Percentiles rank a stretch among this genome's conserved stretches.
phyloP scores from a whole-genome alignment of 2,888 invertebrate genomes.

The Nymphalis urticae region DNA sequence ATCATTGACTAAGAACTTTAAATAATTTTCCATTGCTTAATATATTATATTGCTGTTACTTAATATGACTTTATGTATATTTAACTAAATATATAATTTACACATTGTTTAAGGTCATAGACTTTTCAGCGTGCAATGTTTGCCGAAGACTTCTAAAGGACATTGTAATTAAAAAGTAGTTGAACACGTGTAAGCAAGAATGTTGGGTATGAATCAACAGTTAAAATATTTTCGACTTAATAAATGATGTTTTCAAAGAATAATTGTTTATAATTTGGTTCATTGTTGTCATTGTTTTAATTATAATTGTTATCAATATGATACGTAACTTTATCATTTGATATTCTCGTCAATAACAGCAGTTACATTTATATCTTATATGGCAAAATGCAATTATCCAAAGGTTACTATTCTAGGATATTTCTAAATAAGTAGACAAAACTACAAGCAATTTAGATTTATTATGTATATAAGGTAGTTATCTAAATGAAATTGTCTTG shows the following conservation, averaged over 20 bases:
- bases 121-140: conserved; percentile 1
- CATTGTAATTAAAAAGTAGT: conserved; percentile 10
- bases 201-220: too few species aligned
- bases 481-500: conserved; percentile 13
- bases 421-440: neutral
- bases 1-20: too few species aligned
- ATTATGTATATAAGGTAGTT: neutral
- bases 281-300: neutral
- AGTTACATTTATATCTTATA: neutral
- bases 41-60: too few species aligned
- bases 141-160: neutral
- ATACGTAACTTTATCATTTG: neutral
- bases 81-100: neutral
- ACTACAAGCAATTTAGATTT: neutral
- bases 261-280: neutral
- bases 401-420: neutral
- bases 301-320: neutral
- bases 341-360: neutral
- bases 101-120: neutral
- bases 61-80: too few species aligned
- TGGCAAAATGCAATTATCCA: neutral
- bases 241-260: too few species aligned
- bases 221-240: too few species aligned
- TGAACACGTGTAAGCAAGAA: conserved; percentile 3
- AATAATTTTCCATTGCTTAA: too few species aligned